A percentile compares a stretch with the other conserved stretches of the same genome.
Conservation (phyloP, 2,888 invertebrate species). For the Neoaliturus tenellus region DNA sequence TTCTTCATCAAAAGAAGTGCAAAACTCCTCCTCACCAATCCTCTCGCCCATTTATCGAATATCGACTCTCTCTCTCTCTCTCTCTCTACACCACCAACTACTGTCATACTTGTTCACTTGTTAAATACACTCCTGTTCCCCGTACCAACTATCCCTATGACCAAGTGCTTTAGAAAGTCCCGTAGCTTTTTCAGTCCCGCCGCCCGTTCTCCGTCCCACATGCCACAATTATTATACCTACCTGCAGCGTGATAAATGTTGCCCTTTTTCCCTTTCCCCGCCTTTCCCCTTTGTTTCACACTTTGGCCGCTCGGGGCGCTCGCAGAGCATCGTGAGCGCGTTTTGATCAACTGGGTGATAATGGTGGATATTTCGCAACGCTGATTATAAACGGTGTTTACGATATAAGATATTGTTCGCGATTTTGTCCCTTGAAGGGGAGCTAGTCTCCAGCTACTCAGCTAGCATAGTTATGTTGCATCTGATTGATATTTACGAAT, state of each 20-base stretch:
- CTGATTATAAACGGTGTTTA: background rate
- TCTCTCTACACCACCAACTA: too few species aligned
- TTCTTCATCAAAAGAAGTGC: too few species aligned
- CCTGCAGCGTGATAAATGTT: constrained; percentile 28
- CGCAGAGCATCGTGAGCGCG: background rate
- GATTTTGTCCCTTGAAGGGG: background rate
- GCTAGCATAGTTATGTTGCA: too few species aligned
- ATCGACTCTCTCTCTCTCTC: too few species aligned
- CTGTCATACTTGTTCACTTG: too few species aligned
- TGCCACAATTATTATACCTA: constrained; percentile 33
- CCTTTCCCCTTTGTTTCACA: constrained; percentile 40
- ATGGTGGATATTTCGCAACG: background rate
- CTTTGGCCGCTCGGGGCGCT: background rate
- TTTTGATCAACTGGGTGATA: background rate
- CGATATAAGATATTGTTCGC: background rate
- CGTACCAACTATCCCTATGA: background rate
- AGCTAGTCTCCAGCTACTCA: too few species aligned
- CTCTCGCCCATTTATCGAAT: too few species aligned
- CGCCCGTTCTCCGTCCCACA: constrained; percentile 4
- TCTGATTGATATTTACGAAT: too few species aligned
- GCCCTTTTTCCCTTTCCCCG: constrained; percentile 19
- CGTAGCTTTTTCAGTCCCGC: constrained; percentile 5
- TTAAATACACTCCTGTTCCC: background rate
- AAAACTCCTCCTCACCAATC: too few species aligned
- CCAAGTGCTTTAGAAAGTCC: constrained; percentile 10